These are phyloP conservation scores for Mythimna loreyi DNA, from an alignment of 2,888 invertebrate species.

Conservation along the genomic window DNA sequence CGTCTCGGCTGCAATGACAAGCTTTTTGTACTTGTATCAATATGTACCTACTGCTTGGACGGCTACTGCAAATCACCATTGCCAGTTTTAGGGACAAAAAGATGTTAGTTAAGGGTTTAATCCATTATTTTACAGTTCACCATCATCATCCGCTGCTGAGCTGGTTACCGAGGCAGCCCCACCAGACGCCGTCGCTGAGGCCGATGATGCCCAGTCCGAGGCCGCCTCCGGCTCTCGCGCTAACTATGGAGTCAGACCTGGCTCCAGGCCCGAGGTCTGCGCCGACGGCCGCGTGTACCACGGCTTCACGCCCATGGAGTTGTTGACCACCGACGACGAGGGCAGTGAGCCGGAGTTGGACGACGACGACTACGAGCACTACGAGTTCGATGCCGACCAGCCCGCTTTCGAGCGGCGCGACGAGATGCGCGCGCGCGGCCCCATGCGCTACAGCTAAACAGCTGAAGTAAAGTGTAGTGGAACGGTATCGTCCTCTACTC, in stretches of 20 bases:
- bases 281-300: neutral
- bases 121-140: neutral
- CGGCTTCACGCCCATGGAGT: neutral
- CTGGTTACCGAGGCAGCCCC: neutral
- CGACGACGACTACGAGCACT: conserved; percentile 8
- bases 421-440: neutral
- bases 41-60: no score
- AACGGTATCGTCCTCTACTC: no score
- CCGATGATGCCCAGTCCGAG: neutral
- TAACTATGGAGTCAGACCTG: neutral
- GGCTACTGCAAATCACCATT: neutral
- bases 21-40: no score
- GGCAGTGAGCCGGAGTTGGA: conserved; percentile 1
- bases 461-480: no score
- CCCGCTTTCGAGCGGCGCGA: conserved; percentile 10
- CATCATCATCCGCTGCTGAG: neutral
- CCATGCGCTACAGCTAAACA: neutral
- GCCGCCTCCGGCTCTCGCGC: no score
- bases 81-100: neutral
- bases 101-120: neutral
- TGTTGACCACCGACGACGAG: neutral
- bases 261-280: neutral
- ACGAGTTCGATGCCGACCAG: conserved; percentile 18
- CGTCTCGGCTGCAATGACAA: no score
- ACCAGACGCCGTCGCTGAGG: neutral